Percentiles rank a stretch among this genome's conserved stretches.
These are phyloP conservation scores for Ericerus pela DNA, from an alignment of 1,140 invertebrate species.

Conservation along the genomic window DNA sequence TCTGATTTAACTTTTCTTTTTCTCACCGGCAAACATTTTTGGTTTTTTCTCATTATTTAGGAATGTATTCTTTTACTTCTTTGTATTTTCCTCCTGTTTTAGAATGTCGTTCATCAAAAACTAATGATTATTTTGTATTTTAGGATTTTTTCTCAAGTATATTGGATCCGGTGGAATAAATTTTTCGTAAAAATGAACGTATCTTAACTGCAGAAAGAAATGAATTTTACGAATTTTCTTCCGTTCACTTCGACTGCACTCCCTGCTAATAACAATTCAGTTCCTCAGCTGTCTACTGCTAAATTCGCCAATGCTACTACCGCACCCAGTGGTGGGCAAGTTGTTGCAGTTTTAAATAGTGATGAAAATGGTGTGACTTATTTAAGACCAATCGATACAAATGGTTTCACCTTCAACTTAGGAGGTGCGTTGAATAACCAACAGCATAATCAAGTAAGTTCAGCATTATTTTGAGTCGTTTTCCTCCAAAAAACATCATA, in stretches of 20 bases:
- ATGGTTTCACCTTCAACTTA: conserved; percentile 28
- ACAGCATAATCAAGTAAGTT: conserved; percentile 24
- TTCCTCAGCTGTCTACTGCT: conserved; percentile 46
- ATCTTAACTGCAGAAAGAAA: conserved; percentile 28
- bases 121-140: no score
- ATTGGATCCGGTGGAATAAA: background rate
- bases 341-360: conserved; percentile 39
- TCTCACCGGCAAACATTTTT: no score
- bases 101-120: no score
- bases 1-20: background rate
- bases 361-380: conserved; percentile 60
- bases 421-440: conserved; percentile 17
- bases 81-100: no score
- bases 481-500: no score
- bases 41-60: no score
- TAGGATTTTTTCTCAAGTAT: background rate
- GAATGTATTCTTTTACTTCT: no score
- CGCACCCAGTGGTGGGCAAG: conserved; percentile 32
- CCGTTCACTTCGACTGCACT: conserved; percentile 36
- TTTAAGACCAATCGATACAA: conserved; percentile 48
- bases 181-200: background rate
- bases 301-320: conserved; percentile 48
- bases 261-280: conserved; percentile 30
- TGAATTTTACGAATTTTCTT: conserved; percentile 54
- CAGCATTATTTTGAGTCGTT: background rate